Conservation (phyloP, 2,113 vertebrate genomes). For the Malurus cyaneus region DNA sequence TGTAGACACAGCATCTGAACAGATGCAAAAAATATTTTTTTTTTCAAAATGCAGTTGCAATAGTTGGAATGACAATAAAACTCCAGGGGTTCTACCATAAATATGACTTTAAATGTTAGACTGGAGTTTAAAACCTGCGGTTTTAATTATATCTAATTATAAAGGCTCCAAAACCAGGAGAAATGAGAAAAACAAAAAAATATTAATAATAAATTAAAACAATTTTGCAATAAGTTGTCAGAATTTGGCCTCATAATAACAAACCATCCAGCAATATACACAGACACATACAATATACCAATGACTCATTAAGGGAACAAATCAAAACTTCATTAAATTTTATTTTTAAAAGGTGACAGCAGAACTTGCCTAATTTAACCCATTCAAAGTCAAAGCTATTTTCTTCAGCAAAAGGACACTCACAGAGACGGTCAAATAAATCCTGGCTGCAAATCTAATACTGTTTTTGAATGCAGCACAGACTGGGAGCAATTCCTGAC, state of each 20-base stretch:
- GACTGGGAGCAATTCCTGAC: not conserved
- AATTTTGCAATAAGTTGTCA: constrained; percentile 40
- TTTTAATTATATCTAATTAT: constrained; percentile 64
- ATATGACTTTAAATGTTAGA: constrained; percentile 40
- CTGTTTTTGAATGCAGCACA: not conserved
- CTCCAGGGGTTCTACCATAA: constrained; percentile 52
- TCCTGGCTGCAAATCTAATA: not conserved
- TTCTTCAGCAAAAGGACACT: not conserved
- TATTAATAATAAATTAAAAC: constrained; percentile 63
- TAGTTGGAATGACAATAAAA: constrained; percentile 51
- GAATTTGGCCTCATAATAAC: constrained; percentile 19
- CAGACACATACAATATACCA: not conserved
- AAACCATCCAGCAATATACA: constrained; percentile 21
- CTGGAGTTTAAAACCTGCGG: constrained; percentile 50
- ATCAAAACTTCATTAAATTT: constrained; percentile 40
- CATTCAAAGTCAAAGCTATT: not conserved
- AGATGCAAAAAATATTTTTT: not conserved
- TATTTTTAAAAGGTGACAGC: constrained; percentile 45
- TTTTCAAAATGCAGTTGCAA: constrained; percentile 38
- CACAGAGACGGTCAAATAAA: not conserved
- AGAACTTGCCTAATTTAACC: constrained; percentile 28
- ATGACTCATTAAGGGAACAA: constrained; percentile 37
- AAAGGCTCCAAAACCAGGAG: constrained; percentile 12
- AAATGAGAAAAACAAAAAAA: constrained; percentile 39
- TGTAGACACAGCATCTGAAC: constrained; percentile 6